These are phyloP conservation scores for Amblyteles armatorius DNA, from an alignment of 2,888 invertebrate genomes.

Conservation along the genomic window DNA sequence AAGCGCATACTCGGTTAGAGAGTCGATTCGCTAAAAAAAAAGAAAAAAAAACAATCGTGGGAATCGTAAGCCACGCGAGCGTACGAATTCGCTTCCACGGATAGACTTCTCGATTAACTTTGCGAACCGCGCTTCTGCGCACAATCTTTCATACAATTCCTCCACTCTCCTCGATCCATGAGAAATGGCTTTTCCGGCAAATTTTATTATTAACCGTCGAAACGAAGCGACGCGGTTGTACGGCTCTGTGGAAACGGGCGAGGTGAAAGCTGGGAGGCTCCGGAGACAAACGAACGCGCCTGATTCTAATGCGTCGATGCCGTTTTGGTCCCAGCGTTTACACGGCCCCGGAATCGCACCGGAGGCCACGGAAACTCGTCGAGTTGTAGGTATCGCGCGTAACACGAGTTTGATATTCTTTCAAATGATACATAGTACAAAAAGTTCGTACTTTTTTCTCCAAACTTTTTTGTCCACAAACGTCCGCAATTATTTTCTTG, in stretches of 20 bases:
- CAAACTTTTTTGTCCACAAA: not conserved
- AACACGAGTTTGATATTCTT: too few species aligned
- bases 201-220: constrained; percentile 30
- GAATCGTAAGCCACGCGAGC: constrained; percentile 31
- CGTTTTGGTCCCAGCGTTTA: constrained; percentile 19
- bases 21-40: constrained; percentile 32
- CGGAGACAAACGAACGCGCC: constrained; percentile 1
- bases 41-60: constrained; percentile 51
- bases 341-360: not conserved
- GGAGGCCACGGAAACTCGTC: not conserved
- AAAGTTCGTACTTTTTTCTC: too few species aligned
- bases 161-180: not conserved
- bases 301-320: constrained; percentile 33
- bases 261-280: constrained; percentile 47
- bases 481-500: not conserved
- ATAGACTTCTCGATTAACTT: constrained; percentile 27
- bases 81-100: constrained; percentile 38
- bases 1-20: constrained; percentile 51
- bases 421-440: too few species aligned
- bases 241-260: not conserved
- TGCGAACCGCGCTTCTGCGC: constrained; percentile 25
- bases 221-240: not conserved
- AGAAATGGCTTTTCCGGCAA: constrained; percentile 51
- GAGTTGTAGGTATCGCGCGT: not conserved
- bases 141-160: constrained; percentile 40